Percentiles rank a stretch among this genome's conserved stretches.
These are phyloP conservation scores for Lates calcarifer DNA, from an alignment of 2,113 vertebrate genomes.

Conservation along the genomic window DNA sequence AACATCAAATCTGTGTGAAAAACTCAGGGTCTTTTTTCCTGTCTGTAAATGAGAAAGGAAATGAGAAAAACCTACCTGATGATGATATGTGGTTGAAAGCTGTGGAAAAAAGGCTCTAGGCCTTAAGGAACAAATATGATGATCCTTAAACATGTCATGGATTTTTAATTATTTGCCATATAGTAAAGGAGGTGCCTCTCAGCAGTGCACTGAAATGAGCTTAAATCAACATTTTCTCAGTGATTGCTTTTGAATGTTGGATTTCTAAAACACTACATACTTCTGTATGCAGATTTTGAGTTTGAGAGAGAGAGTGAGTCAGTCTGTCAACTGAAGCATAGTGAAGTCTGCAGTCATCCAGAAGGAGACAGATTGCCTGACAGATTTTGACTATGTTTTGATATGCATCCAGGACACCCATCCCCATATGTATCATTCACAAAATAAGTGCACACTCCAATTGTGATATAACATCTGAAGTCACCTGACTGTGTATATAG, in stretches of 20 bases:
- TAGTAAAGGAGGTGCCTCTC: not conserved
- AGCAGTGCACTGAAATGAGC: not conserved
- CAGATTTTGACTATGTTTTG: not conserved
- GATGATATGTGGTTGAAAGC: not conserved
- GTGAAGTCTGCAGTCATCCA: not conserved
- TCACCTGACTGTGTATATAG: not conserved
- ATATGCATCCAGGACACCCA: slow-evolving; percentile 12
- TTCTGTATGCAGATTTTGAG: not conserved
- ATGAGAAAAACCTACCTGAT: not conserved
- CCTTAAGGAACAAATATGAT: not conserved
- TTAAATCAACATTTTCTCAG: not conserved
- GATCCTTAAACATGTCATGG: not conserved
- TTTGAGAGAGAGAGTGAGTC: slow-evolving; percentile 5
- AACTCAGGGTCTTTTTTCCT: not conserved
- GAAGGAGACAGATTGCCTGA: not conserved
- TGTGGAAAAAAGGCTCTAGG: too few relatives aligned
- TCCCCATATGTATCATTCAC: not conserved
- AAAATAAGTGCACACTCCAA: not conserved
- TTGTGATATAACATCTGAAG: not conserved
- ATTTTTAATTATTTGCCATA: not conserved
- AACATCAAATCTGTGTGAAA: not conserved
- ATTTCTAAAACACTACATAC: slow-evolving; percentile 15
- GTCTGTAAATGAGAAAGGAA: not conserved
- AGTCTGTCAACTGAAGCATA: slow-evolving; percentile 5
- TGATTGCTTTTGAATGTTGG: not conserved